Conservation (phyloP, 2,888 invertebrate genomes). For the Nezara viridula region DNA sequence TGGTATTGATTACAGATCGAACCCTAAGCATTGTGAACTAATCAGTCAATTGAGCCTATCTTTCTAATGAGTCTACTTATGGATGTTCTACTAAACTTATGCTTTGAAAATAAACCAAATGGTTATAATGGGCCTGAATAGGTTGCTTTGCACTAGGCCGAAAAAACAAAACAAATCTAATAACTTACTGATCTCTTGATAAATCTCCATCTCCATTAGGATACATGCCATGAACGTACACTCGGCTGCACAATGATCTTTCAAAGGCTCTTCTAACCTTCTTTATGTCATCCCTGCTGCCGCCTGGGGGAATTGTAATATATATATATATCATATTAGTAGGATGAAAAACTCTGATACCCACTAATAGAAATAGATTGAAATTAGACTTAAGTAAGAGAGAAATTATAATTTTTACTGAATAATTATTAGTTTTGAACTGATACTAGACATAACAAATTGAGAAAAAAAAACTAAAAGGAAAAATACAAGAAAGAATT, state of each 20-base stretch:
- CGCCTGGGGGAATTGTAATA: slow-evolving; percentile 71
- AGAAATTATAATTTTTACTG: neutral
- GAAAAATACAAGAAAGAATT: neutral
- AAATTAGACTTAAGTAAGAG: neutral
- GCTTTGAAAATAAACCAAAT: too few species aligned
- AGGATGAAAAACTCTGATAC: neutral
- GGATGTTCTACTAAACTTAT: too few species aligned
- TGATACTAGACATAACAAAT: neutral
- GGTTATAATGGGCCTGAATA: too few species aligned
- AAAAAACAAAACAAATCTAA: neutral
- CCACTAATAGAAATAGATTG: neutral
- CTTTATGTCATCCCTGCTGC: slow-evolving; percentile 79
- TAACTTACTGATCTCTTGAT: slow-evolving; percentile 86
- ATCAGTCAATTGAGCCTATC: too few species aligned
- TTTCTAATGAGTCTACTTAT: too few species aligned
- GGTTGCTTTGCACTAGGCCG: too few species aligned
- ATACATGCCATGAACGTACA: slow-evolving; percentile 94
- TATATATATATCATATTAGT: neutral
- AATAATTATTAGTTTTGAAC: neutral
- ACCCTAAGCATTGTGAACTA: too few species aligned
- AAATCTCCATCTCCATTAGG: slow-evolving; percentile 98
- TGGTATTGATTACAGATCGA: too few species aligned
- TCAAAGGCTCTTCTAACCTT: slow-evolving; percentile 88
- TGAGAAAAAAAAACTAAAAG: neutral
- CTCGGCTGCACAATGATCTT: slow-evolving; percentile 88